phyloP scores from a whole-genome alignment of 2,888 invertebrate species.

The Mythimna lalbum region DNA sequence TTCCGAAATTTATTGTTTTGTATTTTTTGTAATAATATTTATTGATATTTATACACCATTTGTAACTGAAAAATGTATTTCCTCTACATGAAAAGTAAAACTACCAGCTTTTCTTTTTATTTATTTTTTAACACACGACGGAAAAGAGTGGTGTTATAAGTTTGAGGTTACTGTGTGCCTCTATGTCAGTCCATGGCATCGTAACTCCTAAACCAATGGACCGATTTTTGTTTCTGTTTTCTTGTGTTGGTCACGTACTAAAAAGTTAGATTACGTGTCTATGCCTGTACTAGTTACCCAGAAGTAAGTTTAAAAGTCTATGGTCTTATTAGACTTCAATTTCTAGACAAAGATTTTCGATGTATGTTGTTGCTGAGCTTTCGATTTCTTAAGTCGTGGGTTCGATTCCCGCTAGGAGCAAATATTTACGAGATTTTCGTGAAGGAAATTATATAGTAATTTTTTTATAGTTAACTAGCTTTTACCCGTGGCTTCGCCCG shows the following conservation, averaged over 20 bases:
- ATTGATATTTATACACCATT: not conserved
- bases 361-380: not conserved
- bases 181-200: no score
- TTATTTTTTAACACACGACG: not conserved
- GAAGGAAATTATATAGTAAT: no score
- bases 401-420: not conserved
- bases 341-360: not conserved
- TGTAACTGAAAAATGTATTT: no score
- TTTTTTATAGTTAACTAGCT: no score
- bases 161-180: no score
- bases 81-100: not conserved
- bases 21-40: no score
- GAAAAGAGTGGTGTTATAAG: no score
- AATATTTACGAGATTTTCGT: not conserved
- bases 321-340: not conserved
- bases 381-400: not conserved
- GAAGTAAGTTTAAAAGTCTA: slow-evolving; percentile 16
- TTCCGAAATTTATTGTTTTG: no score
- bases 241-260: not conserved
- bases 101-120: not conserved
- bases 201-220: no score
- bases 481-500: no score
- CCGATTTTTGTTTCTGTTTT: no score
- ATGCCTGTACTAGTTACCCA: slow-evolving; percentile 22
- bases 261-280: slow-evolving; percentile 2